Conservation (phyloP, 2,888 invertebrate genomes). For the Erannis defoliaria region DNA sequence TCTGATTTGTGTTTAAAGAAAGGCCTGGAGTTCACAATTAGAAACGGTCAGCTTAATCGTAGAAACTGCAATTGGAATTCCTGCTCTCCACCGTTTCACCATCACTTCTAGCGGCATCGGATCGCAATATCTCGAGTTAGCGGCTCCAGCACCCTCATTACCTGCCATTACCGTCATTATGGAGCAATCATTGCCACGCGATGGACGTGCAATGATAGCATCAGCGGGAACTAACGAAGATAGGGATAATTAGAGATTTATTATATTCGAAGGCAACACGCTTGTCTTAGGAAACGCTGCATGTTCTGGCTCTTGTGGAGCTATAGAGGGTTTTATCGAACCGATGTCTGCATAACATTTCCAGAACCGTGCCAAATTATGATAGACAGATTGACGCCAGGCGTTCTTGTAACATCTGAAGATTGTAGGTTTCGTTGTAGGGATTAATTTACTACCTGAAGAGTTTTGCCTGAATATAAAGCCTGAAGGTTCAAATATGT, state of each 20-base stretch:
- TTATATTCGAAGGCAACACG: neutral
- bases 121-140: slow-evolving; percentile 29
- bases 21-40: no score
- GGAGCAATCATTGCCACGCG: slow-evolving; percentile 41
- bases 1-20: no score
- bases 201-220: slow-evolving; percentile 29
- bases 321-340: neutral
- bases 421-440: no score
- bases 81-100: slow-evolving; percentile 5
- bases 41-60: neutral
- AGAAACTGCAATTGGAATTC: slow-evolving; percentile 17
- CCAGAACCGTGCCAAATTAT: neutral
- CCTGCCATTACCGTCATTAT: slow-evolving; percentile 28
- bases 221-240: neutral
- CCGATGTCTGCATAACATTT: neutral
- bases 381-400: slow-evolving; percentile 8
- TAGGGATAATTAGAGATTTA: slow-evolving; percentile 2
- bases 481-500: neutral
- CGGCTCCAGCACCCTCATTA: slow-evolving; percentile 27
- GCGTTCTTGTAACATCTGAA: neutral
- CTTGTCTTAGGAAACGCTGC: neutral
- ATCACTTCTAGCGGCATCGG: slow-evolving; percentile 5
- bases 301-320: neutral
- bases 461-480: neutral
- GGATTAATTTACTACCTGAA: neutral